Conservation (phyloP, 1,140 invertebrate genomes). For the Lycorma delicatula region DNA sequence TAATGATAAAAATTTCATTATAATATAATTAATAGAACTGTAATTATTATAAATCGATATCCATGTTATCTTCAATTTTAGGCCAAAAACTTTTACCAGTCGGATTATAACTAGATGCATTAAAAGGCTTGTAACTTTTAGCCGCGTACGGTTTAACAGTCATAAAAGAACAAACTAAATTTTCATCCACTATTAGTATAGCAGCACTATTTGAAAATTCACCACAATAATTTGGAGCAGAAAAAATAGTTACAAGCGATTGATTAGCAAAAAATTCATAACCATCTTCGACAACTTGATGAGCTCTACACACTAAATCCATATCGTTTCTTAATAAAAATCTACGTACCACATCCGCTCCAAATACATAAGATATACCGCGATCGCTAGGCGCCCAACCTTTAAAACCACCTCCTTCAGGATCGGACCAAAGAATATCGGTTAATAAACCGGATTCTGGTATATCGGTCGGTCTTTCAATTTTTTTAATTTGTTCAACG, state of each 20-base stretch:
- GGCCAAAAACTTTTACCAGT: too few species aligned
- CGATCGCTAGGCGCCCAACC: slow-evolving; percentile 62
- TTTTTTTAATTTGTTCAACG: slow-evolving; percentile 54
- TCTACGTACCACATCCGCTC: slow-evolving; percentile 59
- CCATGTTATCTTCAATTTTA: too few species aligned
- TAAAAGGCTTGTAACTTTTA: too few species aligned
- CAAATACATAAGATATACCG: slow-evolving; percentile 65
- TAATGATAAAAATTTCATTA: too few species aligned
- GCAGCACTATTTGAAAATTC: slow-evolving; percentile 83
- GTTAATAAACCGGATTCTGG: slow-evolving; percentile 59
- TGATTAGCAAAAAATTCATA: slow-evolving; percentile 87
- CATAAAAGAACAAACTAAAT: slow-evolving; percentile 46
- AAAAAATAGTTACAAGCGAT: slow-evolving; percentile 84
- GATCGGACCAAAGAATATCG: slow-evolving; percentile 79
- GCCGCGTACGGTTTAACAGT: too few species aligned
- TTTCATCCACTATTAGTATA: slow-evolving; percentile 53
- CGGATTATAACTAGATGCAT: too few species aligned
- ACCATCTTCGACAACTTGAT: slow-evolving; percentile 68
- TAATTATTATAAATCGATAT: too few species aligned
- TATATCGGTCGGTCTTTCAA: slow-evolving; percentile 58
- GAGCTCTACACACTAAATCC: slow-evolving; percentile 69
- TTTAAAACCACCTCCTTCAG: slow-evolving; percentile 57
- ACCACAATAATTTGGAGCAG: slow-evolving; percentile 77
- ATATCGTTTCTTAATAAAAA: slow-evolving; percentile 68
- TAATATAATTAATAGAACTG: too few species aligned